phyloP scores from a whole-genome alignment of 2,888 invertebrate genomes.

The Ophion ventricosus region DNA sequence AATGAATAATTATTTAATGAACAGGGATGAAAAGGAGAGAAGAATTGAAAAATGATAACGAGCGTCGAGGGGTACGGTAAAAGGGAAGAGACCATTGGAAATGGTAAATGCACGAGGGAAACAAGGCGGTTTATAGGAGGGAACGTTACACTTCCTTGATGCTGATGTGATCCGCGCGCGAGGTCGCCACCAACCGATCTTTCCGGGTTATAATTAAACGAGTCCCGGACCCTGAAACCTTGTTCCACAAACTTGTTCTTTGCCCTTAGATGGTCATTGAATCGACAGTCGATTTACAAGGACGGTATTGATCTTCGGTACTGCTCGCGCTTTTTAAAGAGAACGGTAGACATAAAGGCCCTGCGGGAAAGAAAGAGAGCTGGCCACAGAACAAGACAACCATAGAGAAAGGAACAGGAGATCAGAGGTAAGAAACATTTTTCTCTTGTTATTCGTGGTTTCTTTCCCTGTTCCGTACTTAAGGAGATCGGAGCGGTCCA shows the following conservation, averaged over 20 bases:
- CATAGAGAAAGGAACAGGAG: conserved; percentile 56
- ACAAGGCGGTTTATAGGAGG: conserved; percentile 13
- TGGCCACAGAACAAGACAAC: conserved; percentile 56
- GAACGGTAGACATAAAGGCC: conserved; percentile 30
- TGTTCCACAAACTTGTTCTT: conserved; percentile 42
- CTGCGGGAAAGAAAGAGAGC: conserved; percentile 4
- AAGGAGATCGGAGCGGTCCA: no score
- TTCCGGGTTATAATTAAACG: conserved; percentile 74
- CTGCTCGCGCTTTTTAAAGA: conserved; percentile 18
- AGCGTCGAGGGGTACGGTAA: conserved; percentile 17
- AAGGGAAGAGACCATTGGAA: conserved; percentile 4
- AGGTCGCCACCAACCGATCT: conserved; percentile 75
- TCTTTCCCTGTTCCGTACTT: neutral
- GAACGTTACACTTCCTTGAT: conserved; percentile 46
- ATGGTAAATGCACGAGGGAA: conserved; percentile 18
- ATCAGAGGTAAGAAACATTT: conserved; percentile 40
- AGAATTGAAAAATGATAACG: neutral
- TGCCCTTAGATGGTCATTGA: conserved; percentile 63
- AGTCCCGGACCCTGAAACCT: conserved; percentile 51
- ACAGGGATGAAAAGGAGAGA: neutral
- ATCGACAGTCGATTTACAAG: conserved; percentile 41
- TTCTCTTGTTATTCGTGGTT: neutral
- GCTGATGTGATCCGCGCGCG: conserved; percentile 68
- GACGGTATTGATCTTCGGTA: conserved; percentile 39
- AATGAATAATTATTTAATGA: conserved; percentile 4